phyloP scores from a whole-genome alignment of 1,140 invertebrate genomes.

The Araneus ventricosus region DNA sequence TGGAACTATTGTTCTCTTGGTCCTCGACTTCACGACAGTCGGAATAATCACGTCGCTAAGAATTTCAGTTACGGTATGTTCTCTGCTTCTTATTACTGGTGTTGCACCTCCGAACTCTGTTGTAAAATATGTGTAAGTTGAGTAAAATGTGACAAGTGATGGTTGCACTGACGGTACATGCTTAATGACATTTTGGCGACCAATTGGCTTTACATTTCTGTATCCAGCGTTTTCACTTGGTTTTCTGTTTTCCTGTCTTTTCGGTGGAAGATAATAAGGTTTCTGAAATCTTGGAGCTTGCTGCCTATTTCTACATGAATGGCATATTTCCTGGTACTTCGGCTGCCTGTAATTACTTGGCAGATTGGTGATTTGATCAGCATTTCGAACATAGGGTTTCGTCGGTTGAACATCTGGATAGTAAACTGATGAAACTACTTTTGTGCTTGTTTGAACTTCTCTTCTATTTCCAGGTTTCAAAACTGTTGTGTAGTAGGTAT shows the following conservation, averaged over 20 bases:
- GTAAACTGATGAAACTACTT: constrained; percentile 55
- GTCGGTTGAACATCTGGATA: constrained; percentile 49
- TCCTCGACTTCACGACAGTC: constrained; percentile 36
- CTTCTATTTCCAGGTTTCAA: constrained; percentile 78
- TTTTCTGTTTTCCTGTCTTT: not conserved
- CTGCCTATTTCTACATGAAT: not conserved
- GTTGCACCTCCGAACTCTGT: constrained; percentile 88
- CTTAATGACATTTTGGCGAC: constrained; percentile 1
- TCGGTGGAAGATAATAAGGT: constrained; percentile 45
- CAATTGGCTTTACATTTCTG: not conserved
- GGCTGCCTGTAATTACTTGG: not conserved
- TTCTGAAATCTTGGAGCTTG: constrained; percentile 31
- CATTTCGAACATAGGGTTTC: not conserved
- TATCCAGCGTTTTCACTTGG: not conserved
- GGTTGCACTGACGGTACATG: constrained; percentile 70
- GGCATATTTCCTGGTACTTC: not conserved
- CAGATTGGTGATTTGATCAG: not conserved
- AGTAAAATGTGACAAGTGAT: constrained; percentile 89
- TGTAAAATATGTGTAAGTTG: constrained; percentile 95
- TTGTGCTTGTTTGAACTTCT: constrained; percentile 53
- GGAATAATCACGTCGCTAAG: constrained; percentile 66
- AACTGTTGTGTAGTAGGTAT: constrained; percentile 91
- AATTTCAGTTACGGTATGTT: constrained; percentile 72
- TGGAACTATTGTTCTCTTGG: not conserved
- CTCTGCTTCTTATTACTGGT: constrained; percentile 81